Evolutionary conservation across 2,113 vertebrate genomes (phyloP).

Genomic region (Xiphophorus hellerii): DNA sequence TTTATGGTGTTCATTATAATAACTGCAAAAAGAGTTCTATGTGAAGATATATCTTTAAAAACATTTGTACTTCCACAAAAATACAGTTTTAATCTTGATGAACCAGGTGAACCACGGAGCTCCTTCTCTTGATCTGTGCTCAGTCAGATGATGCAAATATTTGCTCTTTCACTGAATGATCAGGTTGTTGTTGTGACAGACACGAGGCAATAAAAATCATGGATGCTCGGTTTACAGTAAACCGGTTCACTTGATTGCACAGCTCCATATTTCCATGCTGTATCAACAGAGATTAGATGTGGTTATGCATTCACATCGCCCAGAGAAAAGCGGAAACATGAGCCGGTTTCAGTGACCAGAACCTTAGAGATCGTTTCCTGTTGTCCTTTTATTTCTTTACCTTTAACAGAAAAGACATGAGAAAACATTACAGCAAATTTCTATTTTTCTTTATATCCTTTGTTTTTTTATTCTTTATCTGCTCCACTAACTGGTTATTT

Average conservation of each 20-base stretch:
- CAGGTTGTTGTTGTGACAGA: background rate
- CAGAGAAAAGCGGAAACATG: background rate
- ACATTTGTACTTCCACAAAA: background rate
- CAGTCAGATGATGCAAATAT: slow-evolving; percentile 10
- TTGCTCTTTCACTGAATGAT: slow-evolving; percentile 14
- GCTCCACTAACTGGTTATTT: too few species aligned
- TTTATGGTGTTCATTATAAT: background rate
- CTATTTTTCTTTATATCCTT: too few species aligned
- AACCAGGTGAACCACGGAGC: background rate
- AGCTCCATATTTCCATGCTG: background rate
- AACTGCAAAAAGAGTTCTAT: background rate
- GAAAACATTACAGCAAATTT: too few species aligned
- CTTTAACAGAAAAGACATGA: too few species aligned
- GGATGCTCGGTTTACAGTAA: too few species aligned
- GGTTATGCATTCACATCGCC: background rate
- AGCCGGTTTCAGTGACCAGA: background rate
- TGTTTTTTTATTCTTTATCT: too few species aligned
- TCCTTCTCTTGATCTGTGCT: background rate
- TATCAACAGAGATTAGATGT: background rate
- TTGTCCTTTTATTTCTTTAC: too few species aligned
- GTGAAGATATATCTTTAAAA: background rate
- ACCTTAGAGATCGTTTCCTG: background rate
- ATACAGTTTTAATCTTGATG: background rate
- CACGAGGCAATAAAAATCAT: background rate
- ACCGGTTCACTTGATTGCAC: background rate